phyloP scores from a whole-genome alignment of 2,113 vertebrate genomes.

The Anarhynchus alexandrinus region DNA sequence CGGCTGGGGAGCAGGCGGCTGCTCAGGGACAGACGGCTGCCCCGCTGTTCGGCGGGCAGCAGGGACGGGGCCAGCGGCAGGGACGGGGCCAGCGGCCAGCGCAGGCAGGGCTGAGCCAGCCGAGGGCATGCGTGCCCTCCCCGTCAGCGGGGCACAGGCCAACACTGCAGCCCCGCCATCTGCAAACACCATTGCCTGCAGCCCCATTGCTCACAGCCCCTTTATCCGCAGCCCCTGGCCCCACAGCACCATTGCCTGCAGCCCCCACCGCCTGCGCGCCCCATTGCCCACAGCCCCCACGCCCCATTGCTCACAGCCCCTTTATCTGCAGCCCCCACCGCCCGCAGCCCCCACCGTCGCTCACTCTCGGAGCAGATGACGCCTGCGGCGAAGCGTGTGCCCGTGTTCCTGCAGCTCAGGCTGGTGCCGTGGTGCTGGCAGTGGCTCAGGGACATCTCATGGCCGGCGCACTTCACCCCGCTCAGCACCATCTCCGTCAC shows the following conservation, averaged over 20 bases:
- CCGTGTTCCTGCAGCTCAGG: conserved; percentile 84
- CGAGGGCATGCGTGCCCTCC: rapidly evolving
- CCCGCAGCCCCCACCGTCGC: background rate
- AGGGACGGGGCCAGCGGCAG: background rate
- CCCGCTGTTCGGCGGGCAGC: background rate
- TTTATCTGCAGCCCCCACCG: background rate
- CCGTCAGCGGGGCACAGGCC: rapidly evolving
- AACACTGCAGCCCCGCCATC: background rate
- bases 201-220: background rate
- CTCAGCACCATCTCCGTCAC: conserved; percentile 91
- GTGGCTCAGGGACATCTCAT: conserved; percentile 87
- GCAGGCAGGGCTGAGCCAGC: background rate
- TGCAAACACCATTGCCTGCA: background rate
- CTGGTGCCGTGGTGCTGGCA: conserved; percentile 83
- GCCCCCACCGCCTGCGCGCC: background rate
- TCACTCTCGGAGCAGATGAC: conserved; percentile 99
- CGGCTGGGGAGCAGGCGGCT: conserved; percentile 70
- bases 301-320: background rate
- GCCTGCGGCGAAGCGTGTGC: conserved; percentile 85
- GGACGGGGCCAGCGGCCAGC: rapidly evolving
- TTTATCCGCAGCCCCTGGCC: background rate
- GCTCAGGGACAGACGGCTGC: background rate
- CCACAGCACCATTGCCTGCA: background rate
- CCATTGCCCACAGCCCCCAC: background rate
- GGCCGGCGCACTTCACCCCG: conserved; percentile 87